Evolutionary conservation across 2,888 invertebrate genomes (phyloP).

Genomic region (Magallana nippona): DNA sequence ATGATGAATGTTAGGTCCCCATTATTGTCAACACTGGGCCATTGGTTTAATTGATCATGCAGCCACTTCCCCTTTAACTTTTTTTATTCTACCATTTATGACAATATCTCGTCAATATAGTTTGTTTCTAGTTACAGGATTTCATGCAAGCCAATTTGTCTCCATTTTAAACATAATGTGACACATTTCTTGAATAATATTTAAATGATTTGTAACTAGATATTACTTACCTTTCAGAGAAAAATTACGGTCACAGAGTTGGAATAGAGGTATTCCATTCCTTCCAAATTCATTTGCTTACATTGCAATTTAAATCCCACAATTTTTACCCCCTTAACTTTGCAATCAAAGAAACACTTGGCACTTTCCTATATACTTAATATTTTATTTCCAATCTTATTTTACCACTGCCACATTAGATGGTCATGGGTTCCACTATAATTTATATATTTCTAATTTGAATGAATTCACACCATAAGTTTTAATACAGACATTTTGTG

Average conservation of each 20-base stretch:
- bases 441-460: background rate
- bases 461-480: too few species aligned
- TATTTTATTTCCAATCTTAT: background rate
- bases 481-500: too few species aligned
- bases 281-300: background rate
- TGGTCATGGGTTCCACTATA: background rate
- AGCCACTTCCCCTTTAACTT: background rate
- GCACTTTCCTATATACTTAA: background rate
- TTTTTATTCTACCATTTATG: background rate
- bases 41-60: slow-evolving; percentile 10
- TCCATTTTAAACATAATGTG: slow-evolving; percentile 2
- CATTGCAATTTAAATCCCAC: slow-evolving; percentile 26
- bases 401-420: background rate
- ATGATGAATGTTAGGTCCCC: slow-evolving; percentile 10
- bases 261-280: background rate
- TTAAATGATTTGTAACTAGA: background rate
- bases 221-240: background rate
- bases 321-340: background rate
- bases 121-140: background rate
- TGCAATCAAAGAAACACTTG: slow-evolving; percentile 1
- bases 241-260: background rate
- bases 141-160: background rate
- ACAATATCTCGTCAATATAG: background rate
- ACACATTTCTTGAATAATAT: slow-evolving; percentile 22
- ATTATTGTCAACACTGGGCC: slow-evolving; percentile 16